Base-by-base conservation (phyloP, 2,888 invertebrate species). In the Aspidiotus destructor region DNA sequence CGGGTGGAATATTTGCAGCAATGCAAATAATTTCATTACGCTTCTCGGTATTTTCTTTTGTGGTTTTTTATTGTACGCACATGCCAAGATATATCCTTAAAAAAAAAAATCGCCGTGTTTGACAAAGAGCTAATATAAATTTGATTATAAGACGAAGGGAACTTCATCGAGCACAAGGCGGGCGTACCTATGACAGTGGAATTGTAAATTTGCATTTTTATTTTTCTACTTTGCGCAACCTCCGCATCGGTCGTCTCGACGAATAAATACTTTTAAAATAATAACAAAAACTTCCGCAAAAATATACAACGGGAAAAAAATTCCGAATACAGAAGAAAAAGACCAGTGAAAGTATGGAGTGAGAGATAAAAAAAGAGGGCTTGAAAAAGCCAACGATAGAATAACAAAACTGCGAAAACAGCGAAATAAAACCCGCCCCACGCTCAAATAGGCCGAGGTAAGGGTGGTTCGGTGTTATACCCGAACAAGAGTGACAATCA, bases 401-500 rank as follows among this genome's bases (percentile, higher is more conserved):
- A 28, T 28, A 28, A 28, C n/a, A 54, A 65, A 65, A 65, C 58
- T 65, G 65, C 65, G 48, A 57, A 65, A 65, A 65, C 65, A 65
- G 65, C 65, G 58, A 65, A 65, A 65, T 57, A 57, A 42, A 65
- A 64, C 15, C 15, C 55, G 55, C 28, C 28, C 28, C 28, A 28
- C 28, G 63, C 63, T 63, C 41, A 63, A 53, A 40, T 44, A 42
- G 65, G 57, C 58, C 41, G 58, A 58, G 57, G 42, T 65, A 52
- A 57, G 64, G 55, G 54, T 64, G 28, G 48, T 48, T 53, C 53
- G 65, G 58, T 53, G 57, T 60, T 68, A 58, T 28, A 28, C 28
- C 52, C 48, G 68, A 68, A 68, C 68, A 68, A 68, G 68, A 68
- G 68, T 61, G 68, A 68, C 68, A 68, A 68, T 68, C 68, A 68